Evolutionary conservation across 2,888 invertebrate species (phyloP).

Genomic region (Mesorhabditis belari): DNA sequence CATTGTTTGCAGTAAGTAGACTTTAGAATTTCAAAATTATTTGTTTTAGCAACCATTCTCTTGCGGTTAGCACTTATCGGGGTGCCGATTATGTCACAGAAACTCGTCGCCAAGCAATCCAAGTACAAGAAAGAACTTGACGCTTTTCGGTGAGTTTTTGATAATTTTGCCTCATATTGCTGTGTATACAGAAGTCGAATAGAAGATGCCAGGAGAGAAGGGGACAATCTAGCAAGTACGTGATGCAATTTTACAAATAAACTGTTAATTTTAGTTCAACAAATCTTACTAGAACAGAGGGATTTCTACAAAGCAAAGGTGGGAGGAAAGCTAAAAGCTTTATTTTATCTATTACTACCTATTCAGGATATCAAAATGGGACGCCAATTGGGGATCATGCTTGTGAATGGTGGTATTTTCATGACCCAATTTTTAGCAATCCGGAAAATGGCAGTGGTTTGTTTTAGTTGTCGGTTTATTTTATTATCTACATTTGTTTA

Average conservation of each 20-base stretch:
- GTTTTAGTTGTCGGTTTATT: neutral
- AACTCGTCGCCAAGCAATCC: conserved; percentile 67
- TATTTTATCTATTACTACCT: too few species aligned
- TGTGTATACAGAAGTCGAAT: too few species aligned
- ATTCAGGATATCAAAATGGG: conserved; percentile 39
- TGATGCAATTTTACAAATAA: conserved; percentile 7
- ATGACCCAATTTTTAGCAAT: conserved; percentile 83
- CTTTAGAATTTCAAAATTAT: conserved; percentile 1
- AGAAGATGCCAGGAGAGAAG: conserved; percentile 68
- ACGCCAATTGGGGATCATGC: conserved; percentile 40
- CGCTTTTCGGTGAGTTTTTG: too few species aligned
- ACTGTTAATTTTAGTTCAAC: conserved; percentile 15
- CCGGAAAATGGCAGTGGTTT: conserved; percentile 75
- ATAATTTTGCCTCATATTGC: too few species aligned
- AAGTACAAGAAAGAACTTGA: conserved; percentile 81
- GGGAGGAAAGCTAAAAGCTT: too few species aligned
- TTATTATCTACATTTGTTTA: conserved; percentile 4
- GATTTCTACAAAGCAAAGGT: conserved; percentile 39
- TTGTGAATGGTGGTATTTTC: conserved; percentile 72
- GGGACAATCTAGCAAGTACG: conserved; percentile 39
- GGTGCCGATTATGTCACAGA: conserved; percentile 73
- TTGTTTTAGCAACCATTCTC: conserved; percentile 66
- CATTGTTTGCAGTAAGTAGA: conserved; percentile 66
- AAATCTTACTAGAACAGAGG: conserved; percentile 44
- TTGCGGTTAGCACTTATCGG: conserved; percentile 76